Evolutionary conservation across 1,140 invertebrate species (phyloP).

Genomic region (Eumeta japonica): DNA sequence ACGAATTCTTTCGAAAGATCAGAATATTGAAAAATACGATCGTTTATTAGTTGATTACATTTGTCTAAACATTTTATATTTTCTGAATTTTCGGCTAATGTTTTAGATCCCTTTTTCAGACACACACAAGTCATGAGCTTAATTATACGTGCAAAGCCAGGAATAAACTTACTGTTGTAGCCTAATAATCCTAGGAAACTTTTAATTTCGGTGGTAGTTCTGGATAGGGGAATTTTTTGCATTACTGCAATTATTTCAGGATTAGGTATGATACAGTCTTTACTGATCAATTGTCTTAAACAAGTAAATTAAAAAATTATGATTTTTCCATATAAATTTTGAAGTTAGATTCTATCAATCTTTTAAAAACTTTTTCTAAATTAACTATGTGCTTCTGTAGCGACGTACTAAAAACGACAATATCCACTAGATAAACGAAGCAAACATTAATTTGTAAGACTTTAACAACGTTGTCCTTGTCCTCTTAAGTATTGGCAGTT

Average conservation of each 20-base stretch:
- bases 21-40: too few relatives aligned
- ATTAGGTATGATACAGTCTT: constrained; percentile 8
- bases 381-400: constrained; percentile 20
- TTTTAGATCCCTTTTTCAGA: too few relatives aligned
- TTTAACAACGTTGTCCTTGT: constrained; percentile 16
- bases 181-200: too few relatives aligned
- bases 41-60: too few relatives aligned
- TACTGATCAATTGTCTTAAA: constrained; percentile 25
- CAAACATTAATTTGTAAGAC: constrained; percentile 5
- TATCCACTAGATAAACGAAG: constrained; percentile 19
- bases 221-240: constrained; percentile 16
- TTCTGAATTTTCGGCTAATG: too few relatives aligned
- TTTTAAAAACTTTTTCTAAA: too few relatives aligned
- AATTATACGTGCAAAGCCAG: constrained; percentile 18
- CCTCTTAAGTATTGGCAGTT: constrained; percentile 35
- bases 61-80: too few relatives aligned
- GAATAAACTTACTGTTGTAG: constrained; percentile 21
- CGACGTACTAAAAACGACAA: constrained; percentile 13
- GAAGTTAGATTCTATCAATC: too few relatives aligned
- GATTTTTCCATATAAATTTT: too few relatives aligned
- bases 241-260: constrained; percentile 20
- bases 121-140: too few relatives aligned
- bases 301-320: constrained; percentile 20
- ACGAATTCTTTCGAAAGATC: too few relatives aligned
- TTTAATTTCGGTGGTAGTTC: too few relatives aligned